phyloP scores from a whole-genome alignment of 2,888 invertebrate genomes.

The Epinotia brunnichana region DNA sequence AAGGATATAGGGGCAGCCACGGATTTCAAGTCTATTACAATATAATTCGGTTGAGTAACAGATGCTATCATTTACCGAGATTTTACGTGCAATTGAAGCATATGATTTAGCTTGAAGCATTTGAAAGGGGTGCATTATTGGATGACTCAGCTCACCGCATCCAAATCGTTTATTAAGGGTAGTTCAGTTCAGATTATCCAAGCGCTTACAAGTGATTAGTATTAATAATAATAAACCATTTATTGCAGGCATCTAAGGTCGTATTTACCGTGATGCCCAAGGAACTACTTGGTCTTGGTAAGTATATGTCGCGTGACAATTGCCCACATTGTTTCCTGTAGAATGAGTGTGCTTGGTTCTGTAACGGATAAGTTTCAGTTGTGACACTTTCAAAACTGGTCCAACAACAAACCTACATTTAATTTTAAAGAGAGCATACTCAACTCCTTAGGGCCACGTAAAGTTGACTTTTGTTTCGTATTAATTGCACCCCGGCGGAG shows the following conservation, averaged over 20 bases:
- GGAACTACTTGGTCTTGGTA: too few species aligned
- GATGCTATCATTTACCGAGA: constrained; percentile 54
- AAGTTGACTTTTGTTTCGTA: constrained; percentile 76
- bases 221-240: too few species aligned
- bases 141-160: neutral
- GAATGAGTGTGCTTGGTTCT: neutral
- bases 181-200: too few species aligned
- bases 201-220: too few species aligned
- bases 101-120: constrained; percentile 19
- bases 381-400: constrained; percentile 31
- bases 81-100: constrained; percentile 33
- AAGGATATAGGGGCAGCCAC: constrained; percentile 55
- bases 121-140: neutral
- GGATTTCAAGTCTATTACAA: constrained; percentile 56
- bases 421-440: constrained; percentile 51
- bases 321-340: neutral
- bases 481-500: constrained; percentile 71
- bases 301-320: neutral
- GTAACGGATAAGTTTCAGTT: constrained; percentile 5
- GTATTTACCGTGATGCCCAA: too few species aligned
- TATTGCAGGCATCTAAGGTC: too few species aligned
- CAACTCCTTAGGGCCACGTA: constrained; percentile 69
- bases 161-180: neutral
- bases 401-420: constrained; percentile 38
- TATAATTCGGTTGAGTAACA: constrained; percentile 59